phyloP scores from a whole-genome alignment of 2,797 vertebrate genomes.

The Hylomyscus alleni region DNA sequence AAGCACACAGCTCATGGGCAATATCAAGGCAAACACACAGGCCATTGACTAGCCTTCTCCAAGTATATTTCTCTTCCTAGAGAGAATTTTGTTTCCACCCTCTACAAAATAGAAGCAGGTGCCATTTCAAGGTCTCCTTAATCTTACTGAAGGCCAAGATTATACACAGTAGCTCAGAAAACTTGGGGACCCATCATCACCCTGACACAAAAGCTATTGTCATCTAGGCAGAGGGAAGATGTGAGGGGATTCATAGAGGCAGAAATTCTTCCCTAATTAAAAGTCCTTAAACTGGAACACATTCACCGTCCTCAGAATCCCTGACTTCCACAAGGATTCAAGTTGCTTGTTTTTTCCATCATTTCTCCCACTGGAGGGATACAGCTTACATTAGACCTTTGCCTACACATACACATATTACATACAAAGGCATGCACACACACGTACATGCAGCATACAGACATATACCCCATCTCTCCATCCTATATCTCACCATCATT shows the following conservation, averaged over 20 bases:
- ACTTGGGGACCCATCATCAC: background rate
- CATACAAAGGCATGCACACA: background rate
- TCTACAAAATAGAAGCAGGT: background rate
- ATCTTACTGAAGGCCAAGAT: background rate
- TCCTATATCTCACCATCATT: background rate
- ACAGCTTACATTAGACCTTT: background rate
- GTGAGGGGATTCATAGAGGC: background rate
- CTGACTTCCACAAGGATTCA: background rate
- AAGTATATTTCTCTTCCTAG: background rate
- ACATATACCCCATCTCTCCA: background rate
- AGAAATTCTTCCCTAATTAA: constrained; percentile 5
- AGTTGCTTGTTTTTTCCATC: background rate
- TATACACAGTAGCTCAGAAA: background rate
- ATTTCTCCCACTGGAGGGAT: background rate
- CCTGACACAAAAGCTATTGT: background rate
- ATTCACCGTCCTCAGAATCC: background rate
- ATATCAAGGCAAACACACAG: background rate
- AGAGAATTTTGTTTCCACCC: background rate
- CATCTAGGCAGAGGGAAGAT: background rate
- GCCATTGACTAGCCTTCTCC: background rate
- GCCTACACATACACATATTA: background rate
- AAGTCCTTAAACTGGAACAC: background rate
- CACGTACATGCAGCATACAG: background rate
- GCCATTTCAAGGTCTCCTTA: background rate
- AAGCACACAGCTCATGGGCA: background rate